Conservation (phyloP, 1,140 invertebrate species). For the Drosophila mojavensis region DNA sequence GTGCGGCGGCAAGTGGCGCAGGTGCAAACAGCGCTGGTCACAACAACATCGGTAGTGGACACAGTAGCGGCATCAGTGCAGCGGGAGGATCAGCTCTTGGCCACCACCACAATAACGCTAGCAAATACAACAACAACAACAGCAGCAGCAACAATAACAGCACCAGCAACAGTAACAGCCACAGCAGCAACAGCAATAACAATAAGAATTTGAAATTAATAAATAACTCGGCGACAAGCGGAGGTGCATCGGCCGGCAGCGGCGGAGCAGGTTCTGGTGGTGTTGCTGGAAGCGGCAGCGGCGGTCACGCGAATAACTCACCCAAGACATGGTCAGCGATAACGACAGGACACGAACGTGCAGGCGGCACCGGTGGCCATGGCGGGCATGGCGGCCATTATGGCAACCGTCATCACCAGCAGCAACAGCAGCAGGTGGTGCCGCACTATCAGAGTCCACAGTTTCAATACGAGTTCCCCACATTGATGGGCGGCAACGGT, state of each 20-base stretch:
- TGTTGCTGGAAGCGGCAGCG: not conserved
- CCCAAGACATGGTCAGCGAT: constrained; percentile 83
- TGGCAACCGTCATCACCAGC: constrained; percentile 42
- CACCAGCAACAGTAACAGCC: constrained; percentile 29
- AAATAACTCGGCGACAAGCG: constrained; percentile 62
- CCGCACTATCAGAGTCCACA: constrained; percentile 85
- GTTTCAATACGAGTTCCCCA: constrained; percentile 94
- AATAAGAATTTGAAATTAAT: constrained; percentile 76
- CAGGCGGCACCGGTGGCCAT: constrained; percentile 43
- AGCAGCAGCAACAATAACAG: constrained; percentile 41
- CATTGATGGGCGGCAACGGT: constrained; percentile 85
- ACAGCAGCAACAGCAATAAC: constrained; percentile 33
- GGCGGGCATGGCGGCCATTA: constrained; percentile 44
- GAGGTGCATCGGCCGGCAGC: constrained; percentile 22
- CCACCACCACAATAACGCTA: constrained; percentile 51
- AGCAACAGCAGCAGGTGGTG: constrained; percentile 61
- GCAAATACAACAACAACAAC: constrained; percentile 41
- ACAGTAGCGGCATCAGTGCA: constrained; percentile 30
- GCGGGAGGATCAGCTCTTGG: constrained; percentile 14
- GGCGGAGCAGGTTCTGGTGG: constrained; percentile 30
- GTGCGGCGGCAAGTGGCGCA: constrained; percentile 26
- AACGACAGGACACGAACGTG: constrained; percentile 81
- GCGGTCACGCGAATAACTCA: constrained; percentile 63
- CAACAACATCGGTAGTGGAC: constrained; percentile 25
- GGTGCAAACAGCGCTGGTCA: constrained; percentile 47